Percentiles rank a stretch among this genome's conserved stretches.
Evolutionary conservation across 2,888 invertebrate species (phyloP).

Genomic region (Caenorhabditis macrosperma): DNA sequence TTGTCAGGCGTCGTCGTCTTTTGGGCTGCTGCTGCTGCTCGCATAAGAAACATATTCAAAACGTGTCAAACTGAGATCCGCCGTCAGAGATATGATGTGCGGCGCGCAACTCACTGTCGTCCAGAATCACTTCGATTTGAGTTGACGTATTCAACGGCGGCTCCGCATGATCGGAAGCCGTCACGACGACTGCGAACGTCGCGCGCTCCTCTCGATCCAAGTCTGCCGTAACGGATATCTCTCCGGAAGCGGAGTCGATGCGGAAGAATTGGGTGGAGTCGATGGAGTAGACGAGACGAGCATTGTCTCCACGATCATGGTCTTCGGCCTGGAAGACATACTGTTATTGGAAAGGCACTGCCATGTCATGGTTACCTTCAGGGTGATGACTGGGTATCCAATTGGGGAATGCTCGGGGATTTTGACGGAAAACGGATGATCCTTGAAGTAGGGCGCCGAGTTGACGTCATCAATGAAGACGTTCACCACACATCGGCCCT

Average conservation of each 20-base stretch:
- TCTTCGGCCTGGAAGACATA: conserved; percentile 85
- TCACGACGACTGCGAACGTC: conserved; percentile 91
- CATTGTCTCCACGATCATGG: conserved; percentile 95
- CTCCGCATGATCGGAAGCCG: conserved; percentile 92
- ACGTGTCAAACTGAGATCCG: conserved; percentile 54
- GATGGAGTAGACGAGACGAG: conserved; percentile 83
- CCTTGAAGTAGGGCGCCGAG: conserved; percentile 74
- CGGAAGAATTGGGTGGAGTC: conserved; percentile 84
- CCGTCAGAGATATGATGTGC: conserved; percentile 45
- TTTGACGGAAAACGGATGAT: conserved; percentile 73
- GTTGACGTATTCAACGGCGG: conserved; percentile 93
- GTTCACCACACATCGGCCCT: conserved; percentile 65
- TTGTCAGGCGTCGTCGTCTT: conserved; percentile 33
- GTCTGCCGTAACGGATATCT: conserved; percentile 86
- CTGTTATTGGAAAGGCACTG: background rate
- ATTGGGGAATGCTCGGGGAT: conserved; percentile 91
- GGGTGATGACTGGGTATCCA: conserved; percentile 88
- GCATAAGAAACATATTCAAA: conserved; percentile 33
- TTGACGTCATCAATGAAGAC: conserved; percentile 82
- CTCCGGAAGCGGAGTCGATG: conserved; percentile 94
- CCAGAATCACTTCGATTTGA: conserved; percentile 93
- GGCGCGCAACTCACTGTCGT: conserved; percentile 86
- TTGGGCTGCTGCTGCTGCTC: too few relatives aligned
- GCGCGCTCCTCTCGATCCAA: conserved; percentile 89
- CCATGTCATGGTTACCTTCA: conserved; percentile 84